Evolutionary conservation across 1,140 invertebrate genomes (phyloP).

Genomic region (Drosophila persimilis): DNA sequence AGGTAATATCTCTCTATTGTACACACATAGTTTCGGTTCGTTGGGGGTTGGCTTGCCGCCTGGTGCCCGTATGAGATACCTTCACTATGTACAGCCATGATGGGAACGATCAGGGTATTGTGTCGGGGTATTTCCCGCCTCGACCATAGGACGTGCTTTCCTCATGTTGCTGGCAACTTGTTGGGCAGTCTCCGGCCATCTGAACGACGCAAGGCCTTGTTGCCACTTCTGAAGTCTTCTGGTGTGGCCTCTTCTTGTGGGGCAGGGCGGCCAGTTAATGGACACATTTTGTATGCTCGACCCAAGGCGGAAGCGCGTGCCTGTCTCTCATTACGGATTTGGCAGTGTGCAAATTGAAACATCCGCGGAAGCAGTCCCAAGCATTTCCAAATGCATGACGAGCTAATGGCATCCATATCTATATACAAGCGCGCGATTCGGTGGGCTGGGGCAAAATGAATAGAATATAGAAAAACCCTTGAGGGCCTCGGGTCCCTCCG

Average conservation of each 20-base stretch:
- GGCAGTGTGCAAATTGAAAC: slow-evolving; percentile 63
- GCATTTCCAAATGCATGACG: slow-evolving; percentile 14
- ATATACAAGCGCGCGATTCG: not conserved
- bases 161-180: too few species aligned
- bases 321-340: slow-evolving; percentile 55
- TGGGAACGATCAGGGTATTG: too few species aligned
- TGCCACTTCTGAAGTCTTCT: not conserved
- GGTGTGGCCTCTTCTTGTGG: not conserved
- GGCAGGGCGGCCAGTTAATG: slow-evolving; percentile 46
- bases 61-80: too few species aligned
- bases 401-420: slow-evolving; percentile 30
- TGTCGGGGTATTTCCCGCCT: too few species aligned
- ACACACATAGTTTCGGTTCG: too few species aligned
- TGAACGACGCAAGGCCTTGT: not conserved
- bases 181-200: too few species aligned
- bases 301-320: slow-evolving; percentile 64
- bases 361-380: slow-evolving; percentile 23
- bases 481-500: not conserved
- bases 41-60: too few species aligned
- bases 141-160: too few species aligned
- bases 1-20: too few species aligned
- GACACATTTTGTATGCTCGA: slow-evolving; percentile 43
- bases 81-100: too few species aligned
- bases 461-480: slow-evolving; percentile 12
- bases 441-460: not conserved